Evolutionary conservation across 2,797 vertebrate genomes (phyloP), one percentile per base, ranked within the genome.

Genomic region (Mustela erminea): DNA sequence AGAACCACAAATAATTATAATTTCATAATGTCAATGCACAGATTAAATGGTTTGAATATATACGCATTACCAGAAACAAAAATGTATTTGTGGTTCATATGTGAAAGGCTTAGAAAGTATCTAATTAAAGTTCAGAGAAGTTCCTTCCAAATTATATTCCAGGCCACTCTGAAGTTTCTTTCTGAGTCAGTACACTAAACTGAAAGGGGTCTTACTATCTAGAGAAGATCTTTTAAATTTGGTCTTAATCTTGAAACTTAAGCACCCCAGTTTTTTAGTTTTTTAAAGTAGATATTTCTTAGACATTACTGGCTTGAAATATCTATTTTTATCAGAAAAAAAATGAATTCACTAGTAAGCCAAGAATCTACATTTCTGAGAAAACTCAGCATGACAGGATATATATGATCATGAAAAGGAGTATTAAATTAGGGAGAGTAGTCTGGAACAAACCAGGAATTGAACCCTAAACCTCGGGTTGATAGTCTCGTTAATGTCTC

Each of bases 231-330:
- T 94, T 72, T 91, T 38, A 77, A 92, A 64, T 74, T 82, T 89
- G 66, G 20, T n/a, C 62, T 66, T n/a, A n/a, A n/a, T n/a, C n/a
- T n/a, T n/a, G n/a, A n/a, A n/a, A n/a, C n/a, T n/a, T n/a, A n/a
- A n/a, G n/a, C n/a, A n/a, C n/a, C n/a, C 52, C 17, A 54, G 52
- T 54, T 54, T 18, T 54, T 54, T 54, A 54, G 52, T 54, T 18
- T 14, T 89, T 96, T 95, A 86, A 88, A 62, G 27, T 90, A 77
- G 58, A 25, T 62, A 87, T 97, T 94, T 84, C 35, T 29, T 93
- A 93, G 60, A 85, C 29, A 70, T 27, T 72, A 93, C 10, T 90
- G 58, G 29, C 52, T 95, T 94, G 78, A 89, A 93, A 78, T 86
- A 75, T 15, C 1, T 3, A 27, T 77, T 90, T 56, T 95, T 93